These are phyloP conservation scores for Bucorvus abyssinicus DNA, from an alignment of 2,797 vertebrate species.

Conservation along the genomic window DNA sequence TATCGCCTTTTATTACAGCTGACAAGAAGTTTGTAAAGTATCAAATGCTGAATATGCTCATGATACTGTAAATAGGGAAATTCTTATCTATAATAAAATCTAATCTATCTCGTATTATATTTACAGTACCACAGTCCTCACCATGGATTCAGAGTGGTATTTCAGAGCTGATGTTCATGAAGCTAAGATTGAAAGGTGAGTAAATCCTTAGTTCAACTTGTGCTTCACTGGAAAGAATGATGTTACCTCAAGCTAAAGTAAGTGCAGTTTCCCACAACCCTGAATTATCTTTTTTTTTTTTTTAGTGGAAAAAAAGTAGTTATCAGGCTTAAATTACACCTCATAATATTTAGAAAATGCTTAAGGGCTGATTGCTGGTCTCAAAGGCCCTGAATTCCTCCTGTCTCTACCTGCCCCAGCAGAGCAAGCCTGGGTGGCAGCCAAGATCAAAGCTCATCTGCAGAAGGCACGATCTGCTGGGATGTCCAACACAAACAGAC, in stretches of 20 bases:
- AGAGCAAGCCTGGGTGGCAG: background rate
- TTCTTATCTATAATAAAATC: background rate
- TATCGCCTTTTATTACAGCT: background rate
- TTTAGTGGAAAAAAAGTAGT: background rate
- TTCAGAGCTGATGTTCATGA: background rate
- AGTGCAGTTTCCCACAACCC: background rate
- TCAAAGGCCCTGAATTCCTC: background rate
- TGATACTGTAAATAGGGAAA: background rate
- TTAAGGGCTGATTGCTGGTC: background rate
- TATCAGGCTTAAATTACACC: background rate
- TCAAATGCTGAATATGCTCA: background rate
- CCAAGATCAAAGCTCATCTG: constrained; percentile 25
- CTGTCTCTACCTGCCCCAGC: background rate
- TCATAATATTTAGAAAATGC: background rate
- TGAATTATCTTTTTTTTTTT: background rate
- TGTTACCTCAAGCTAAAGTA: background rate
- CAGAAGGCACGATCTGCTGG: background rate
- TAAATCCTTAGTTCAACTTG: background rate
- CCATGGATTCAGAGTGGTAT: fast-evolving
- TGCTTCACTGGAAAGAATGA: background rate
- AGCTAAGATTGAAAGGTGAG: background rate
- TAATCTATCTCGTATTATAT: background rate
- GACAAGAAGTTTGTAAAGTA: background rate
- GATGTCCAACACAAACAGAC: background rate
- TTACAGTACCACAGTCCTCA: background rate